Percentiles rank a stretch among this genome's conserved stretches.
phyloP scores from a whole-genome alignment of 2,797 vertebrate genomes.

The Scyliorhinus canicula region DNA sequence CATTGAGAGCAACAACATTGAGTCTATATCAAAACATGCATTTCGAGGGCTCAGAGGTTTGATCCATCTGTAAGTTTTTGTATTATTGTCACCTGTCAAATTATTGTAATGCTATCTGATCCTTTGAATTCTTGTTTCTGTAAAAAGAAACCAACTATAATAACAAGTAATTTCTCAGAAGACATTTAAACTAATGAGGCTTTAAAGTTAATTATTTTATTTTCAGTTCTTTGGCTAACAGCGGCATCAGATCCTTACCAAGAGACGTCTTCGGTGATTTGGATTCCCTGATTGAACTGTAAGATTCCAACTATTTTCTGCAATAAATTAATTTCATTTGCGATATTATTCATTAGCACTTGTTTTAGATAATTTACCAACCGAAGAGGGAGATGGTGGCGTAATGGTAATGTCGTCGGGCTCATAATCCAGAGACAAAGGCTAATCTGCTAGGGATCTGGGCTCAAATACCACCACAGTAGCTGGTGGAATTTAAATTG shows the following conservation, averaged over 20 bases:
- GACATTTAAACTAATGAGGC: constrained; percentile 8
- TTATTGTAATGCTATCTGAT: background rate
- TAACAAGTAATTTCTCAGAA: constrained; percentile 16
- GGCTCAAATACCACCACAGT: no score
- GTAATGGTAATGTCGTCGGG: background rate
- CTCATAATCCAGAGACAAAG: background rate
- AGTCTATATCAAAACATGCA: constrained; percentile 81
- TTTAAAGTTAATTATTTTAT: constrained; percentile 40
- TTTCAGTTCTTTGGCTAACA: constrained; percentile 91
- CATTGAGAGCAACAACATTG: constrained; percentile 93
- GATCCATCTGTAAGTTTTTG: constrained; percentile 85
- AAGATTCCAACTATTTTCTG: constrained; percentile 56
- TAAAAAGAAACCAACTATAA: background rate
- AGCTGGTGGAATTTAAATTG: background rate
- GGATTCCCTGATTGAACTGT: constrained; percentile 95
- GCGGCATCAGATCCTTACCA: constrained; percentile 85
- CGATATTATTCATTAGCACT: background rate
- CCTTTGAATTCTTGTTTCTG: background rate
- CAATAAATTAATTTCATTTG: background rate
- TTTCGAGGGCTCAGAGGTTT: constrained; percentile 91
- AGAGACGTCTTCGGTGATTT: constrained; percentile 87
- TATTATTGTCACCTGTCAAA: background rate
- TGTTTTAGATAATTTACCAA: background rate
- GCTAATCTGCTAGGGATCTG: background rate
- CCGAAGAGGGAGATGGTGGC: background rate